Evolutionary conservation across 2,113 vertebrate genomes (phyloP), one percentile per base, ranked within the genome.

Genomic region (Ascaphus truei): DNA sequence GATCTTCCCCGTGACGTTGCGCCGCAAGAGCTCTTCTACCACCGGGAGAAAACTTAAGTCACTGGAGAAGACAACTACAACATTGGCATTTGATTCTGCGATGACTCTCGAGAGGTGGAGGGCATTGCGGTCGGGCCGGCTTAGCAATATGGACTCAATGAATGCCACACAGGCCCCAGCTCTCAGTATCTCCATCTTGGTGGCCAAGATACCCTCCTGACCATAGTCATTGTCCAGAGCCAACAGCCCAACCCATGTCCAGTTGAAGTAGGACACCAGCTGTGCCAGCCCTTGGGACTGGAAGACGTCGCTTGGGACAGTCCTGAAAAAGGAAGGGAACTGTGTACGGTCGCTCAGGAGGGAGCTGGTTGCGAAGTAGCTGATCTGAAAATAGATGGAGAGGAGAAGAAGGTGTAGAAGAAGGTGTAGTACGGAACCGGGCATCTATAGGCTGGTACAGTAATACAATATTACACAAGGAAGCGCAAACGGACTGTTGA

Each of bases 201-300:
- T 45, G 2, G 71, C 29, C 8, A 18, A 34, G 7, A 74, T 18
- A 1, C 50, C 37, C 29, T 74, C 45, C 50, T 72, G 51, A 15
- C 77, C 75, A 29, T 51, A 73, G 25, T 79, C 77, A 26, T 77
- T 71, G 2, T 75, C 62, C 11, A 66, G 56, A 5, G 74, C 73
- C 23, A 72, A 25, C 12, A 76, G 43, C 4, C 43, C 26, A 41
- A 75, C 43, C 60, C 71, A 76, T 26, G 58, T 68, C 75, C 75
- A 75, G 1, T 47, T 15, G 1, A 75, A 75, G 56, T 61, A 53
- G 3, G 62, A 20, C 16, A 61, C 39, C 12, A 72, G 56, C 45
- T 56, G 59, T 5, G 60, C 62, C 3, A 61, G 16, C 2, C 45
- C 31, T 1, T 1, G 11, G 3, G 51, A 51, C 3, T 20, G 45